Conservation (phyloP, 2,888 invertebrate species). For the Zaprionus obscuricornis region DNA sequence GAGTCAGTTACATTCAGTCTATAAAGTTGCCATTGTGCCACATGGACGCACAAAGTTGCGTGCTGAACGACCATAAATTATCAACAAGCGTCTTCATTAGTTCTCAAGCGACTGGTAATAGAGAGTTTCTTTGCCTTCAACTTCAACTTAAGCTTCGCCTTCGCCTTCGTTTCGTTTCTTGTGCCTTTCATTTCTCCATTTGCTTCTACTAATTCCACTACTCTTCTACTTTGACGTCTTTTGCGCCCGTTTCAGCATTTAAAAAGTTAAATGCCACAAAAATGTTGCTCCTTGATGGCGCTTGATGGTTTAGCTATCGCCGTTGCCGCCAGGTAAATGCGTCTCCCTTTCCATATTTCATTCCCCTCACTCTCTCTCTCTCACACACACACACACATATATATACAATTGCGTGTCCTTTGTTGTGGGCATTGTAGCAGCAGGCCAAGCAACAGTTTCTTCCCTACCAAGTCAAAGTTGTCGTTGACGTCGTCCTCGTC, state of each 20-base stretch:
- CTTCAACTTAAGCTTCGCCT: too few relatives aligned
- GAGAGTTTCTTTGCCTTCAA: too few relatives aligned
- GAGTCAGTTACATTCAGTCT: neutral
- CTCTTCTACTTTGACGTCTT: conserved; percentile 12
- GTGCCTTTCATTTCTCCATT: too few relatives aligned
- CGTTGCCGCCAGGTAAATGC: neutral
- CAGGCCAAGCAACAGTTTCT: conserved; percentile 49
- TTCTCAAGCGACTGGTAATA: conserved; percentile 49
- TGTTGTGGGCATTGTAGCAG: conserved; percentile 36
- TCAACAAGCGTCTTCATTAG: conserved; percentile 69
- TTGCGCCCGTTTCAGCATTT: conserved; percentile 33
- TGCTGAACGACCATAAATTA: conserved; percentile 61
- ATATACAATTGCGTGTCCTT: conserved; percentile 50
- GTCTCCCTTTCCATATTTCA: neutral
- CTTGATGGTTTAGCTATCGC: conserved; percentile 34
- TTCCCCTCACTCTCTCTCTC: neutral
- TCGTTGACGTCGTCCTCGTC: neutral
- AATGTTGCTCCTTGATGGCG: conserved; percentile 45
- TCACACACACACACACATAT: neutral
- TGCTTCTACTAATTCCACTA: too few relatives aligned
- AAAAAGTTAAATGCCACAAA: conserved; percentile 67
- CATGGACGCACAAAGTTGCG: conserved; percentile 65
- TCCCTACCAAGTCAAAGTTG: neutral
- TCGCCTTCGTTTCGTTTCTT: too few relatives aligned
- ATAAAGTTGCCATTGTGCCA: conserved; percentile 7